Evolutionary conservation across 2,113 vertebrate species (phyloP), one percentile per base, ranked within the genome.

Genomic region (Cromileptes altivelis): DNA sequence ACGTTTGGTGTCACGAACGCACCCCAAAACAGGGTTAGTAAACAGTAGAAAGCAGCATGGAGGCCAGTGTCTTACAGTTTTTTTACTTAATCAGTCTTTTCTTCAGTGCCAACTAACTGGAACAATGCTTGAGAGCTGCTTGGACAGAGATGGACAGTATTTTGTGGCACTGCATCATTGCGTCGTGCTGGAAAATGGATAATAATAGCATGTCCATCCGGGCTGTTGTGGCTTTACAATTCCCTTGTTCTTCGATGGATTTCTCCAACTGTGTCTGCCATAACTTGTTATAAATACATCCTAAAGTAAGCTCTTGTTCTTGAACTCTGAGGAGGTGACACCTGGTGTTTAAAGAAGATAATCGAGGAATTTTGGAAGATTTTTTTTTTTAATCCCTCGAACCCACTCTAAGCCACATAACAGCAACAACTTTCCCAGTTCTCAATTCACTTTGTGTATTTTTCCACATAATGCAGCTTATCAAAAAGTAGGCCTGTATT

Each of bases 391-490:
- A 9, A 18, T 69, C 14, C 27, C 1, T 37, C 47, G 33, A 60
- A 60, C 47, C 50, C 50, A 25, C 56, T 61, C 13, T n/a, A 50
- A 45, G 58, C 14, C 68, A 49, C 47, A n/a, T n/a, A 40, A 58
- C 33, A 53, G 25, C 53, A 56, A 55, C 37, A 10, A 64, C 30
- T 25, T 72, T 33, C 53, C 67, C 42, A 37, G 47, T 42, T 64
- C 60, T 55, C 4, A 72, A 67, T 14, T 55, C 4, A 42, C 56
- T 62, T 27, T 18, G 56, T 68, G 19, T 17, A 23, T 40, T 40
- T 73, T 47, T 47, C 21, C 21, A 56, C 37, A 56, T 19, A 56
- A 80, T 45, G 50, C 14, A 78, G 47, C 30, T 30, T n/a, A 78
- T 52, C 50, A n/a, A 45, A 47, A 50, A 50, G 15, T 5, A 37